These are phyloP conservation scores for Meloidogyne hapla DNA, from an alignment of 1,140 invertebrate species.

Conservation along the genomic window DNA sequence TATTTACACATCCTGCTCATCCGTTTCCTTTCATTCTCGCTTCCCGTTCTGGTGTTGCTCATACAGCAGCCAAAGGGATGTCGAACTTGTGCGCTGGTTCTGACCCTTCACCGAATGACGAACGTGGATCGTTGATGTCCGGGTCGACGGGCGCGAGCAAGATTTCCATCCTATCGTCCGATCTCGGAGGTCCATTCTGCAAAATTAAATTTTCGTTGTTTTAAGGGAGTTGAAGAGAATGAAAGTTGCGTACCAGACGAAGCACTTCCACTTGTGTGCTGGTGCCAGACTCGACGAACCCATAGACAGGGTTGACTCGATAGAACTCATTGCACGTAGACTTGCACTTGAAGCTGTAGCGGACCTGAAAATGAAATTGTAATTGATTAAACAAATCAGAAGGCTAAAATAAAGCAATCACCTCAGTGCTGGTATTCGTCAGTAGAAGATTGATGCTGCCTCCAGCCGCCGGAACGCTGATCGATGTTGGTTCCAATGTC, in stretches of 20 bases:
- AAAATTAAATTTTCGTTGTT: neutral
- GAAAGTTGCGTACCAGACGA: neutral
- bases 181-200: neutral
- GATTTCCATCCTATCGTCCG: neutral
- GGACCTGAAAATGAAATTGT: neutral
- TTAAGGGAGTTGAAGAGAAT: neutral
- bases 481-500: neutral
- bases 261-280: conserved; percentile 5
- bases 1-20: neutral
- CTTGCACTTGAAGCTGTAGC: conserved; percentile 5
- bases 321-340: conserved; percentile 2
- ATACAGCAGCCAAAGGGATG: neutral
- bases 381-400: neutral
- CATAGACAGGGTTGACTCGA: conserved; percentile 4
- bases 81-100: neutral
- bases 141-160: neutral
- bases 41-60: neutral
- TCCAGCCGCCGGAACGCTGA: neutral
- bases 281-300: neutral
- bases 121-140: conserved; percentile 4
- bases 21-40: neutral
- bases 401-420: neutral
- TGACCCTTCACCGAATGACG: neutral
- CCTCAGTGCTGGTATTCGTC: neutral
- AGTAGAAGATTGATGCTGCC: neutral